Evolutionary conservation across 1,140 invertebrate genomes (phyloP), one percentile per base, ranked within the genome.

Genomic region (Thrips palmi): DNA sequence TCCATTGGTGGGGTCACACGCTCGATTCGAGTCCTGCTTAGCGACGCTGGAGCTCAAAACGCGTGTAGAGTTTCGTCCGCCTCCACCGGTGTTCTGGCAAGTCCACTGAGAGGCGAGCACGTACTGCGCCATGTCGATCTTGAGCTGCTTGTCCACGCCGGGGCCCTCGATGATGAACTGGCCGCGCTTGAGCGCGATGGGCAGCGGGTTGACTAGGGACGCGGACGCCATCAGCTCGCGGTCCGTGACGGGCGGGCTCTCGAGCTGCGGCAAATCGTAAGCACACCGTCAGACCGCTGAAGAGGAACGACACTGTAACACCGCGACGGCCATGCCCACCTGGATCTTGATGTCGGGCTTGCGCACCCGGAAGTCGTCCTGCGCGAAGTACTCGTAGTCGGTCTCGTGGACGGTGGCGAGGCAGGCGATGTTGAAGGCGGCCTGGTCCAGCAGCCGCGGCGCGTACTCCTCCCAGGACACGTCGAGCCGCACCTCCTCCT

Each of bases 321-420:
- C 7, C 15, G 33, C 10, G 5, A 41, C n/a, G 12, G 20, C 19
- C n/a, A 10, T 3, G 39, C 31, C 42, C 52, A 75, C 73, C 47
- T 66, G 65, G 39, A 92, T 78, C 53, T 77, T 77, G 25, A 92
- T 84, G 50, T 89, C 82, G 0, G 87, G 86, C 50, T 88, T 89
- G 15, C 82, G 61, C 2, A 92, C 76, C 44, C 84, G 67, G 50
- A 89, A 88, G 56, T 89, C 83, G 49, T 88, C 83, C 58, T 87
- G 79, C 0, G 80, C 81, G 48, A 81, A 86, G 51, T 85, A 91
- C 50, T 89, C 83, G 50, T 74, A 89, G 30, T 82, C 71, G 1
- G 74, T 88, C 31, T 86, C 77, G 10, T 73, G 64, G 3, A 93
- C 80, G 1, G 68, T 73, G 0, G 77, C 82, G 17, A 88, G 54